phyloP scores from a whole-genome alignment of 2,888 invertebrate species.

The Psylliodes chrysocephalus region DNA sequence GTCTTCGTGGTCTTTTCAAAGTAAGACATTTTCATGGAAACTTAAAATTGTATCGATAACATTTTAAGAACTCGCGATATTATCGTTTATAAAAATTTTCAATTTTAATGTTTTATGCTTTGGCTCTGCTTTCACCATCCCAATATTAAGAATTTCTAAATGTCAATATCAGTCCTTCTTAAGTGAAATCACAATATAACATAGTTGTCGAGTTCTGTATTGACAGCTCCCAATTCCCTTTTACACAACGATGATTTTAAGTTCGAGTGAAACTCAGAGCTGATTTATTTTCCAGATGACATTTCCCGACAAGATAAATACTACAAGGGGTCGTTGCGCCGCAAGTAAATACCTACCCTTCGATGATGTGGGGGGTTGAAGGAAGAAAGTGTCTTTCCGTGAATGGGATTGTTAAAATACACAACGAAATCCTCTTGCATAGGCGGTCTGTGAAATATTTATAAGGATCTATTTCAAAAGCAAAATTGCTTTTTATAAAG shows the following conservation, averaged over 20 bases:
- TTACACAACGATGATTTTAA: slow-evolving; percentile 28
- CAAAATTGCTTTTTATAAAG: no score
- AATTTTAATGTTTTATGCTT: no score
- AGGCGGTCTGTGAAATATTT: no score
- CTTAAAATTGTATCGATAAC: no score
- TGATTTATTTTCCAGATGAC: slow-evolving; percentile 39
- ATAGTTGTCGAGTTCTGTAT: slow-evolving; percentile 13
- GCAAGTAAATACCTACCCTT: slow-evolving; percentile 31
- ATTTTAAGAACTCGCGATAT: no score
- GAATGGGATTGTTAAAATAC: slow-evolving; percentile 22
- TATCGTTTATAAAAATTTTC: no score
- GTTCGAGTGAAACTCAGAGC: slow-evolving; percentile 24
- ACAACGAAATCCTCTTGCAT: slow-evolving; percentile 7
- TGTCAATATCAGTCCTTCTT: neutral
- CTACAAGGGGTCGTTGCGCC: slow-evolving; percentile 37
- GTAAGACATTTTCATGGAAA: no score
- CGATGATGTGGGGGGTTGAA: slow-evolving; percentile 5
- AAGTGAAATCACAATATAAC: neutral
- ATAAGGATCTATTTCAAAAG: no score
- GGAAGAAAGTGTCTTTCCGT: slow-evolving; percentile 18
- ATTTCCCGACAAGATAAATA: slow-evolving; percentile 40
- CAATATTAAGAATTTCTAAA: no score
- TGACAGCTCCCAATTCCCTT: slow-evolving; percentile 22
- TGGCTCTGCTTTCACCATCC: no score
- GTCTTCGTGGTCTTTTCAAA: no score